A percentile compares a stretch with the other conserved stretches of the same genome.
phyloP scores from a whole-genome alignment of 2,113 vertebrate genomes.

The Pseudorectes ferrugineus region DNA sequence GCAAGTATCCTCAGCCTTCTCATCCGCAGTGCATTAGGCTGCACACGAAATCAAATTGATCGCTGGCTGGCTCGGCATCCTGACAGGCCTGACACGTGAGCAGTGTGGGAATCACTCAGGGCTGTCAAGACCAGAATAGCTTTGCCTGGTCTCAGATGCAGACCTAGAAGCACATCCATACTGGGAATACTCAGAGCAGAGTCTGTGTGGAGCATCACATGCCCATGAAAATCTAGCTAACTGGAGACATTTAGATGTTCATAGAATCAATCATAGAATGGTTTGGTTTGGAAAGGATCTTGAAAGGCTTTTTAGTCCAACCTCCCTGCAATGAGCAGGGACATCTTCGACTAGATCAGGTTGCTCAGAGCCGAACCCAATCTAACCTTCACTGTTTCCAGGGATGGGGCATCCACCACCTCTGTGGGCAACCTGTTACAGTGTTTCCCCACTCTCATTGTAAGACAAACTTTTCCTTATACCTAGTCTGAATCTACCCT shows the following conservation, averaged over 20 bases:
- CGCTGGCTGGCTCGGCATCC: accelerated
- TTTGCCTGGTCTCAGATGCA: not conserved
- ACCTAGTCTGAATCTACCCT: not conserved
- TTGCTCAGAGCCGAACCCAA: not conserved
- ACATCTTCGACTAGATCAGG: not conserved
- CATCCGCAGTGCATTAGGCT: not conserved
- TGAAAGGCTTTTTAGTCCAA: not conserved
- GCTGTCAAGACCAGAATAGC: not conserved
- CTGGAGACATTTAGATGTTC: not conserved
- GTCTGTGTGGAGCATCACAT: not conserved
- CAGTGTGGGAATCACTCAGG: not conserved
- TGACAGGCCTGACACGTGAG: accelerated
- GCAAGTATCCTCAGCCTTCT: not conserved
- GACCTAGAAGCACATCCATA: not conserved
- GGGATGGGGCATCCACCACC: not conserved
- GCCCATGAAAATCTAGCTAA: not conserved
- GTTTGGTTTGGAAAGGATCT: not conserved
- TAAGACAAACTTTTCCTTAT: not conserved
- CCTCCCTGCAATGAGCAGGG: not conserved
- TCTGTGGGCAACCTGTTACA: not conserved
- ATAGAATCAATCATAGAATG: not conserved
- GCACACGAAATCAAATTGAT: not conserved
- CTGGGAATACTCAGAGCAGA: not conserved
- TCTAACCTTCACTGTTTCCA: not conserved
- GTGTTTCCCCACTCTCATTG: not conserved